Base-by-base conservation (phyloP, 2,888 invertebrate genomes). In the Agapostemon virescens region DNA sequence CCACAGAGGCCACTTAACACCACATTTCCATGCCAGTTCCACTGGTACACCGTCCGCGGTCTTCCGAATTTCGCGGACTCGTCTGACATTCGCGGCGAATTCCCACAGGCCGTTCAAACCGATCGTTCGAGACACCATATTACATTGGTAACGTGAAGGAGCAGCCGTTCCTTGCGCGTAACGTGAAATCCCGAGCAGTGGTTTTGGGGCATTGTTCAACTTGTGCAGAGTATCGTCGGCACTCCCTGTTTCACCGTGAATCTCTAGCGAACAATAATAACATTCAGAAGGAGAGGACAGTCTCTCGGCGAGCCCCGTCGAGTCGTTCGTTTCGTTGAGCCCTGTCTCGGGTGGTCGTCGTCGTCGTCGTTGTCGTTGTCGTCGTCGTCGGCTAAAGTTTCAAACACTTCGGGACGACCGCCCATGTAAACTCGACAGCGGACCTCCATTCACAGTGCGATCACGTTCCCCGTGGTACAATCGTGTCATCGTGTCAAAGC, bases 401-500 rank as follows among this genome's bases (percentile, higher is more conserved):
- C 23, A 30, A 68, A 67, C 75, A 42, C 49, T 55, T 45, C 13
- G 23, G 26, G 17, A 33, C 33, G 69, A 72, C 26, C 7, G 40
- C 26, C 26, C 55, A 26, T 55, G 33, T 52, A 45, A 81, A 70
- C 66, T 63, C 45, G 73, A 69, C 55, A 66, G 36, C 45, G 73
- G 55, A 52, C n/a, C 77, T 63, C 42, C 74, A 61, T 68, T 77
- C 81, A 77, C 80, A 79, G 77, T 79, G 74, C 55, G 67, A 71
- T 77, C 84, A 83, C 77, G 80, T 83, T 84, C 82, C 49, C 74
- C 70, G 45, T 79, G 70, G 80, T 82, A 81, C 85, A 83, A 70
- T 82, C 83, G 77, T 86, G 86, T 88, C 87, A 88, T 85, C 86
- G 87, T 85, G 88, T 88, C 84, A 86, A 85, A 87, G 85, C 77